Conservation (phyloP, 2,888 invertebrate genomes). For the Julus scandinavius region DNA sequence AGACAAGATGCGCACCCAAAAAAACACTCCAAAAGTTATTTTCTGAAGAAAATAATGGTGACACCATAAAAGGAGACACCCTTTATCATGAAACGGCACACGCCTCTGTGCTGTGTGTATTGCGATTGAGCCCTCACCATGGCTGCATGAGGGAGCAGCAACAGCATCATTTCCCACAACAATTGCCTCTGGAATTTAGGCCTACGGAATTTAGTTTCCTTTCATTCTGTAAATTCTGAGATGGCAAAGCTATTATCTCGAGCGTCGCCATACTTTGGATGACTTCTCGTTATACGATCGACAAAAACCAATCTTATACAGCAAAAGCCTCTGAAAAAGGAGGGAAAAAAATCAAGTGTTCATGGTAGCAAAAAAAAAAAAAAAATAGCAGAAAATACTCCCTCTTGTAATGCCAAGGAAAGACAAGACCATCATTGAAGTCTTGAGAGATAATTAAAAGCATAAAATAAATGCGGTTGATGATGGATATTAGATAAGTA, state of each 20-base stretch:
- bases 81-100: neutral
- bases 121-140: neutral
- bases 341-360: neutral
- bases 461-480: too few species aligned
- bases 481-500: too few species aligned
- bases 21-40: slow-evolving; percentile 34
- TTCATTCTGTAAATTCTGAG: neutral
- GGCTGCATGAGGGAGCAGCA: neutral
- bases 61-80: slow-evolving; percentile 38
- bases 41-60: slow-evolving; percentile 35
- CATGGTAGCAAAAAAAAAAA: neutral
- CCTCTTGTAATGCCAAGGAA: neutral
- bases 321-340: neutral
- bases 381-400: neutral
- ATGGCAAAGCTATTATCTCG: neutral
- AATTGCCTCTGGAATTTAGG: neutral
- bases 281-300: neutral
- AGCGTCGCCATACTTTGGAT: neutral
- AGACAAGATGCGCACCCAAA: neutral
- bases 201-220: neutral
- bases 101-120: neutral
- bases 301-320: neutral
- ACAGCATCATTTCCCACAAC: neutral
- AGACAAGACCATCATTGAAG: too few species aligned
- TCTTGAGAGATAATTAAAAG: too few species aligned